Evolutionary conservation across 1,140 invertebrate species (phyloP), one percentile per base, ranked within the genome.

Genomic region (Ericerus pela): DNA sequence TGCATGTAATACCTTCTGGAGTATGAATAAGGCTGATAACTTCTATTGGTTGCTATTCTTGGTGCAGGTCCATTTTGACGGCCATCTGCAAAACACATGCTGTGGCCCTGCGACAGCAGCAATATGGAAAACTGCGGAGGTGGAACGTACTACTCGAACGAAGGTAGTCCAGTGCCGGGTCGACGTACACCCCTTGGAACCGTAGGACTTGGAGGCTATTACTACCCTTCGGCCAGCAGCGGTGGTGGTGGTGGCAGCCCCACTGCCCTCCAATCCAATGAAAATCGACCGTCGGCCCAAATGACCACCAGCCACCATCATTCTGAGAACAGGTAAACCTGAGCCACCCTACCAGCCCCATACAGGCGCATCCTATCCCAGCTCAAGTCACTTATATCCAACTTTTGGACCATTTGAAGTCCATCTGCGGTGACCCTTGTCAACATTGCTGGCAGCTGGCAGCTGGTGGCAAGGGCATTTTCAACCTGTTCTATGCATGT

Each of bases 151-250:
- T 68, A 67, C 59, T 72, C 76, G 75, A 57, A 75, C 71, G 64
- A 75, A 73, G 56, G 74, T 72, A 62, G 76, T 70, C 64, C 72
- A 61, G 76, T 80, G 56, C 80, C 80, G n/a, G 82, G 81, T 20
- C 67, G 82, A 59, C 73, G 85, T 59, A 88, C 85, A 56, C 85
- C 85, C 18, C 66, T 88, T 51, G 82, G 85, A 6, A 78, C 84
- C n/a, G 84, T 88, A 4, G 84, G 84, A 12, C 72, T 88, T 5
- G 82, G 84, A 20, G 84, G 84, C 14, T 86, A 85, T 68, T 87
- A 87, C 68, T 79, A 77, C 63, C 63, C 67, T 10, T 75, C 78
- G 62, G 75, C 79, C 65, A 72, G 74, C 54, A 28, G 41, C 51
- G 28, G 33, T 36, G n/a, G n/a, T n/a, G n/a, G n/a, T n/a, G n/a